Conservation (phyloP, 2,113 vertebrate species). For the Theristicus caerulescens region DNA sequence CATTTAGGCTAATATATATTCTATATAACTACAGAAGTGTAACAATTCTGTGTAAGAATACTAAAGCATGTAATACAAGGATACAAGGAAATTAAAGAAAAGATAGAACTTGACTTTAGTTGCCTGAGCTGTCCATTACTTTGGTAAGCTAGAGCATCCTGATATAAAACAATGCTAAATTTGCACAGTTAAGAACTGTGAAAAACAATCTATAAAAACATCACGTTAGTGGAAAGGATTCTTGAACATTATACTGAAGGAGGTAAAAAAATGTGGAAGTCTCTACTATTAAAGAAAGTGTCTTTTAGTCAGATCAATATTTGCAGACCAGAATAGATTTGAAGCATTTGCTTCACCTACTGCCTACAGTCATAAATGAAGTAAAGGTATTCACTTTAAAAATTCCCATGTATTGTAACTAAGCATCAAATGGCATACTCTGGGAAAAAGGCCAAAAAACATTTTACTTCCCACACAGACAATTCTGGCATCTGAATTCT, state of each 20-base stretch:
- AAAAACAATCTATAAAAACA: neutral
- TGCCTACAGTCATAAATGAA: neutral
- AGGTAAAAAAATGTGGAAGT: neutral
- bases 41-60: neutral
- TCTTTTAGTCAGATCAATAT: neutral
- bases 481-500: neutral
- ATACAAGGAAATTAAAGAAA: neutral
- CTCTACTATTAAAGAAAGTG: neutral
- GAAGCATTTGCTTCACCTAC: neutral
- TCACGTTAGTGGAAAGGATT: neutral
- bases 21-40: neutral
- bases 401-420: neutral
- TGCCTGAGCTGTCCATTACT: neutral
- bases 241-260: neutral
- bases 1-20: fast-evolving
- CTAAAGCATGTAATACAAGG: neutral
- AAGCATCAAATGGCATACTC: neutral
- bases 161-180: neutral
- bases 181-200: neutral
- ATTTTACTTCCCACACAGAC: neutral
- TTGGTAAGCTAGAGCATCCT: neutral
- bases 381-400: neutral
- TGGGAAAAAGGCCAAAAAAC: neutral
- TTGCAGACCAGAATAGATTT: neutral
- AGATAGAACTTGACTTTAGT: neutral